Evolutionary conservation across 2,113 vertebrate genomes (phyloP), one percentile per base, ranked within the genome.

Genomic region (Brevimyrus niger): DNA sequence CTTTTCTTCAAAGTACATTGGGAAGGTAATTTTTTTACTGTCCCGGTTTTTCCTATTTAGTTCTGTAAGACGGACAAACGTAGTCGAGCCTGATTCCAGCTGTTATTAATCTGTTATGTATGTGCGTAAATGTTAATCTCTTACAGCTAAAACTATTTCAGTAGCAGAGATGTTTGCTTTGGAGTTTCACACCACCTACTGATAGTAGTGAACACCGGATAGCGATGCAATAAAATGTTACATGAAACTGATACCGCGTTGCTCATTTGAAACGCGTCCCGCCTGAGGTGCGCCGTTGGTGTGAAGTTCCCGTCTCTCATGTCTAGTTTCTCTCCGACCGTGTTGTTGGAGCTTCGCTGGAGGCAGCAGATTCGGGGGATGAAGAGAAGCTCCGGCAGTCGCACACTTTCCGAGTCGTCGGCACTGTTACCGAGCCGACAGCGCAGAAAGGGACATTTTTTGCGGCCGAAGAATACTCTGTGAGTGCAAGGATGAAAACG

Each of bases 301-400:
- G 69, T 76, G 13, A 76, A 76, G 15, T 42, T 80, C 17, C 31
- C 5, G 46, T 87, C n/a, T 42, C 83, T 35, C 5, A 69, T 76
- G 5, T 11, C n/a, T 87, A 99, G 98, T 96, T 96, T 92, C 93
- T 99, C n/a, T 94, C 95, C 0, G 92, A 89, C 1, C 94, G 94
- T 89, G 89, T 93, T 2, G 91, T 92, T 2, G 96, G 96, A 89
- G 94, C 94, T 0, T 92, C 96, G 0, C 93, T 96, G 47, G 94
- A 91, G 88, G 94, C 93, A 27, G 21, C 89, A 0, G 94, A 88
- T 0, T 95, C 94, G 0, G 94, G 92, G 1, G 93, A 94, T 3
- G 94, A 94, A 1, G 93, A 92, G 5, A 90, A 92, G 0, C 80
- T 82, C 2, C 87, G 38, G 35, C 0, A 0, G 10, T 19, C 46